Percentiles rank a stretch among this genome's conserved stretches.
phyloP scores from a whole-genome alignment of 2,113 vertebrate species.

The Eretmochelys imbricata region DNA sequence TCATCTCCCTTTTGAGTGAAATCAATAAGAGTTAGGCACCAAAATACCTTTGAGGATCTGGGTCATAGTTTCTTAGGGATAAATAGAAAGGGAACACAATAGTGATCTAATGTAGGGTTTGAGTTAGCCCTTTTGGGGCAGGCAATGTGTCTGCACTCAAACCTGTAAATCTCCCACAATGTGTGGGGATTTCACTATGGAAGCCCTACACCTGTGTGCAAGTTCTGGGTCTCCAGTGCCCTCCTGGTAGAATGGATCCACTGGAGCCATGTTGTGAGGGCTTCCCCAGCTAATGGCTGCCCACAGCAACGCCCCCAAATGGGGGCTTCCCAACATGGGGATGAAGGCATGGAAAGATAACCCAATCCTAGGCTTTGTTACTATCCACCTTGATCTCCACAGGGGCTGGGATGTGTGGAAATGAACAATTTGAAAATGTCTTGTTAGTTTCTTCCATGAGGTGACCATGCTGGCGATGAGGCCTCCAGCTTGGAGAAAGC shows the following conservation, averaged over 20 bases:
- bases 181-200: fast-evolving
- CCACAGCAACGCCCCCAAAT: neutral
- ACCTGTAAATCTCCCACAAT: neutral
- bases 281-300: fast-evolving
- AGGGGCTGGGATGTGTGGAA: neutral
- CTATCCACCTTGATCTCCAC: neutral
- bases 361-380: neutral
- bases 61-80: neutral
- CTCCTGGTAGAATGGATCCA: fast-evolving
- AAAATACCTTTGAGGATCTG: no score
- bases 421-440: neutral
- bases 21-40: neutral
- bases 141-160: neutral
- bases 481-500: neutral
- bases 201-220: neutral
- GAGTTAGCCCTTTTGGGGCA: neutral
- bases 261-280: neutral
- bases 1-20: neutral
- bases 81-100: fast-evolving
- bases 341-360: neutral
- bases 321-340: neutral
- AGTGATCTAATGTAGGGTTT: fast-evolving
- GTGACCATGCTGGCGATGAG: neutral
- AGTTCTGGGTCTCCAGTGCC: neutral
- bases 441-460: neutral